Conservation (phyloP, 2,113 vertebrate genomes). For the Actenoides lindsayi region DNA sequence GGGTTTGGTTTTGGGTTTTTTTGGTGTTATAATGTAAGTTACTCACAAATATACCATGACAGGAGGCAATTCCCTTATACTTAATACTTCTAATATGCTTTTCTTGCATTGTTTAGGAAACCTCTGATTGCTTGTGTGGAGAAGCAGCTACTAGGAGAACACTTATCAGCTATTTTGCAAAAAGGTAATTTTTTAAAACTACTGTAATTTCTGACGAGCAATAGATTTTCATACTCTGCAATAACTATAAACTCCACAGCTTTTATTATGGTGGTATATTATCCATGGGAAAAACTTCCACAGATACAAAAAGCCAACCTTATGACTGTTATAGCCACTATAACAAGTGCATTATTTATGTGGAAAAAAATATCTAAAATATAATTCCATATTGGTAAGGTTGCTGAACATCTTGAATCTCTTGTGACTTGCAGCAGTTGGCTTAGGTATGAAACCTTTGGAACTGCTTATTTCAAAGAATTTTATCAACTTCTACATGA, state of each 20-base stretch:
- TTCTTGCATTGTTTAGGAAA: conserved; percentile 69
- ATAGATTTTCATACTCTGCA: neutral
- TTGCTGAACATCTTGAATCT: neutral
- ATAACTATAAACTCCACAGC: neutral
- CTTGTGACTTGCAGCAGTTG: neutral
- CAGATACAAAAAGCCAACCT: neutral
- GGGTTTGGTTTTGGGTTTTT: neutral
- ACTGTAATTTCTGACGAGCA: neutral
- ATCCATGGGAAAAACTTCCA: neutral
- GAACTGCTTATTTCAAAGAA: neutral
- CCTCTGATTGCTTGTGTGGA: conserved; percentile 83
- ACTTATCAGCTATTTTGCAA: conserved; percentile 82
- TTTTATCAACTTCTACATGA: neutral
- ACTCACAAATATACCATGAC: neutral
- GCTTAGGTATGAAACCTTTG: neutral
- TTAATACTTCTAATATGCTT: neutral
- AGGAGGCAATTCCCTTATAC: neutral
- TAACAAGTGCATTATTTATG: neutral
- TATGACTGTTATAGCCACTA: neutral
- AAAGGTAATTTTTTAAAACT: conserved; percentile 74
- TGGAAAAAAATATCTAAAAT: neutral
- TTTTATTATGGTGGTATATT: neutral
- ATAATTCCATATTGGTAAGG: neutral
- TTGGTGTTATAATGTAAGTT: neutral
- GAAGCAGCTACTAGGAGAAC: conserved; percentile 83